Evolutionary conservation across 2,113 vertebrate species (phyloP).

Genomic region (Capreolus pygargus): DNA sequence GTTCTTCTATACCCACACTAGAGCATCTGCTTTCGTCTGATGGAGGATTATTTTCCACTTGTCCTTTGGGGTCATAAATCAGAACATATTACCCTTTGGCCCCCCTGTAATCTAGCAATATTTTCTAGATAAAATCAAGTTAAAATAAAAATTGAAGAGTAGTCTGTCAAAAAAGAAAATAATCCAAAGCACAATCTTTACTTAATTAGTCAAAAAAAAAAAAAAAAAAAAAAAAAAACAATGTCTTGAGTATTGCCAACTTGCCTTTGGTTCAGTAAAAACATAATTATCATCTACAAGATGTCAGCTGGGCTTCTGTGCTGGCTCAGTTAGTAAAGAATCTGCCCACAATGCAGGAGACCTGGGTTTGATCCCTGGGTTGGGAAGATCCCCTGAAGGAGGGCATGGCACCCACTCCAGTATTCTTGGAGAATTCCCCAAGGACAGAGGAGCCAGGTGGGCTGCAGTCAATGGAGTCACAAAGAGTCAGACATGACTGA

Average conservation of each 20-base stretch:
- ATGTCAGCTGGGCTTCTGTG: background rate
- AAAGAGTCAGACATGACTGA: background rate
- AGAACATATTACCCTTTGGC: background rate
- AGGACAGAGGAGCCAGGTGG: background rate
- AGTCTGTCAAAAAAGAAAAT: background rate
- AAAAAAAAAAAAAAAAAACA: background rate
- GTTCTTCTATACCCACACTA: background rate
- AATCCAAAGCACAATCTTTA: background rate
- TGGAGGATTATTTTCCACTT: background rate
- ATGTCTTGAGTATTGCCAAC: background rate
- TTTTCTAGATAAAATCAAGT: constrained; percentile 2
- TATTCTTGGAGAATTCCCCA: background rate
- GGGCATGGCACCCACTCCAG: background rate
- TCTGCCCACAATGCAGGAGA: background rate
- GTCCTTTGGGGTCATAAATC: background rate
- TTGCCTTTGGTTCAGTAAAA: background rate
- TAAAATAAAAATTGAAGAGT: background rate
- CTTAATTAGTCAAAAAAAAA: background rate
- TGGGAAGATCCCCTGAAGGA: background rate
- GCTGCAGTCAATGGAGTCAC: background rate
- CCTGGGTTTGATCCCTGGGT: background rate
- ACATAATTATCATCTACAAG: background rate
- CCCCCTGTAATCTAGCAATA: background rate
- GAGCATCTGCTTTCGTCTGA: background rate
- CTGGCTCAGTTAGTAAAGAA: background rate